Evolutionary conservation across 2,797 vertebrate species (phyloP).

Genomic region (Microhierax caerulescens): DNA sequence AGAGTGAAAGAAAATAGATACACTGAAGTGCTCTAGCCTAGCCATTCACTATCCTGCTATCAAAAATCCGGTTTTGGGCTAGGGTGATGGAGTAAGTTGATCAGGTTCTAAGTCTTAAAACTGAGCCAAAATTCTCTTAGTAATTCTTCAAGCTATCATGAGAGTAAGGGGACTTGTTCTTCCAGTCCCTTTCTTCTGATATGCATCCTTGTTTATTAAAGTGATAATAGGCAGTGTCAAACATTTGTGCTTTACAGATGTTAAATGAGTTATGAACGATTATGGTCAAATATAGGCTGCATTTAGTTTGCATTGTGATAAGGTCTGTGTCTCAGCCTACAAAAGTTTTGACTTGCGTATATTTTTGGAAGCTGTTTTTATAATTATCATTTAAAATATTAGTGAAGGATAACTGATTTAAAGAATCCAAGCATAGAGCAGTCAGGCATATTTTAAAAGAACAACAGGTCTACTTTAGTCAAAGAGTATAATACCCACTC

Average conservation of each 20-base stretch:
- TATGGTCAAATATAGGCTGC: slow-evolving; percentile 58
- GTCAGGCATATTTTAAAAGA: slow-evolving; percentile 51
- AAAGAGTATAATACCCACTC: slow-evolving; percentile 9
- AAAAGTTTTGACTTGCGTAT: slow-evolving; percentile 23
- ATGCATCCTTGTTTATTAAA: slow-evolving; percentile 74
- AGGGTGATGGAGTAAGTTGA: slow-evolving; percentile 63
- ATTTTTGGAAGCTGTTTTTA: slow-evolving; percentile 53
- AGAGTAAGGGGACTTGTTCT: slow-evolving; percentile 54
- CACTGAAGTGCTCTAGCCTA: slow-evolving; percentile 56
- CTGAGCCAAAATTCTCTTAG: slow-evolving; percentile 78
- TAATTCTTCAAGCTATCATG: slow-evolving; percentile 70
- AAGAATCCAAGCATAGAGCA: slow-evolving; percentile 49
- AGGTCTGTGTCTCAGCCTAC: slow-evolving; percentile 62
- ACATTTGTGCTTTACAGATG: slow-evolving; percentile 70
- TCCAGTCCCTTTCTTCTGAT: slow-evolving; percentile 66
- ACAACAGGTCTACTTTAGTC: slow-evolving; percentile 56
- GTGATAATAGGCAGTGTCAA: slow-evolving; percentile 73
- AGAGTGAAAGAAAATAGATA: slow-evolving; percentile 28
- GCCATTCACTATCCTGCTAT: slow-evolving; percentile 65
- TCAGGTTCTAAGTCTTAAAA: slow-evolving; percentile 70
- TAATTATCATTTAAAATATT: slow-evolving; percentile 52
- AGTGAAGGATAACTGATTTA: slow-evolving; percentile 62
- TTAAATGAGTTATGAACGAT: slow-evolving; percentile 62
- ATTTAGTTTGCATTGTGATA: slow-evolving; percentile 67
- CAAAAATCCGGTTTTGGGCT: slow-evolving; percentile 40